These are phyloP conservation scores for Vollenhovia emeryi DNA, from an alignment of 1,140 invertebrate genomes.

Conservation along the genomic window DNA sequence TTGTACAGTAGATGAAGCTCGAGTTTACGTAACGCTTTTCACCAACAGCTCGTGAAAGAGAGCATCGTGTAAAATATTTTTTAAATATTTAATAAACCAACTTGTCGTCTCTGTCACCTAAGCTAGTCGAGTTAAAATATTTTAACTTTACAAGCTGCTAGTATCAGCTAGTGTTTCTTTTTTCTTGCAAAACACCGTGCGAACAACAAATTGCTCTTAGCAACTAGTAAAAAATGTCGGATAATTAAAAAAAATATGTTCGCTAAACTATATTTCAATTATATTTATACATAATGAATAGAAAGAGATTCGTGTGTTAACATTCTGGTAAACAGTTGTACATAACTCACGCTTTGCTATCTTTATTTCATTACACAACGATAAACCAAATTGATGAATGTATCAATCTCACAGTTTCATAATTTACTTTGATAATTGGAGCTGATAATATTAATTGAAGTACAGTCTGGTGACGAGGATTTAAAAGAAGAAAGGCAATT, in stretches of 20 bases:
- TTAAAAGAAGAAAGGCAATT: background rate
- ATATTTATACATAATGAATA: background rate
- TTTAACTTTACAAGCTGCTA: background rate
- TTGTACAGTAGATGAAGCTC: background rate
- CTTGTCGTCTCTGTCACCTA: background rate
- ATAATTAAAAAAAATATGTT: background rate
- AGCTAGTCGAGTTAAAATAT: background rate
- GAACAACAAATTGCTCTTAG: background rate
- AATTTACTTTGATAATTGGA: background rate
- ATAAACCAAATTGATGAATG: background rate
- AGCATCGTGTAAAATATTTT: background rate
- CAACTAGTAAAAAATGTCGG: background rate
- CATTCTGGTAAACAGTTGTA: background rate
- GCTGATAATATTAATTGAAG: background rate
- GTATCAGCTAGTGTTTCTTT: background rate
- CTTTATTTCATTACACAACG: background rate
- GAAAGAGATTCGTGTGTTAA: background rate
- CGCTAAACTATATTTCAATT: background rate
- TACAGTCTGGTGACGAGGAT: background rate
- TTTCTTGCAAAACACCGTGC: background rate
- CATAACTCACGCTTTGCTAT: background rate
- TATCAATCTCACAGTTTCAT: background rate
- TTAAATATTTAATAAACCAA: background rate
- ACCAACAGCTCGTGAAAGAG: background rate
- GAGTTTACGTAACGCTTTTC: background rate